phyloP scores from a whole-genome alignment of 2,888 invertebrate genomes.

The Acanthosoma haemorrhoidale region DNA sequence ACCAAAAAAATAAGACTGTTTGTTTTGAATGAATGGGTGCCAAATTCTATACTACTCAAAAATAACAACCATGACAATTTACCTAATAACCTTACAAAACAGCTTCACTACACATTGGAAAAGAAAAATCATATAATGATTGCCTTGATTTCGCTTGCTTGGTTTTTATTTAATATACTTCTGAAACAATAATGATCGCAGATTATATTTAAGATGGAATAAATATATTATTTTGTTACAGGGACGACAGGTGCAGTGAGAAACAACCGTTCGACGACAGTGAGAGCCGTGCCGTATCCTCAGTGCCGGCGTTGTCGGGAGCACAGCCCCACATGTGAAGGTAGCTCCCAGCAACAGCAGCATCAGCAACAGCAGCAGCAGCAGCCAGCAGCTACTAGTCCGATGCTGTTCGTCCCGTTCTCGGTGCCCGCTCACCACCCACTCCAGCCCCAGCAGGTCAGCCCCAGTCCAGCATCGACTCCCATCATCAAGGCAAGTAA shows the following conservation, averaged over 20 bases:
- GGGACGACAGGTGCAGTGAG: slow-evolving; percentile 33
- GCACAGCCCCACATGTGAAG: slow-evolving; percentile 27
- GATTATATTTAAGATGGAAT: no score
- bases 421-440: slow-evolving; percentile 33
- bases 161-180: no score
- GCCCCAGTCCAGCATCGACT: slow-evolving; percentile 35
- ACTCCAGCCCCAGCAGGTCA: slow-evolving; percentile 32
- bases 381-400: slow-evolving; percentile 18
- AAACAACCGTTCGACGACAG: slow-evolving; percentile 42
- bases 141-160: no score
- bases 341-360: background rate
- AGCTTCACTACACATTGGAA: no score
- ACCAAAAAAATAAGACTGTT: no score
- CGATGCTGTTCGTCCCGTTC: slow-evolving; percentile 38
- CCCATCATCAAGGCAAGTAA: slow-evolving; percentile 36
- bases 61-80: no score
- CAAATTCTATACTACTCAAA: no score
- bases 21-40: no score
- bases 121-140: no score
- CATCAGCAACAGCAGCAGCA: background rate
- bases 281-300: slow-evolving; percentile 43
- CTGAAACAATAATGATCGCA: no score
- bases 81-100: no score
- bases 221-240: no score
- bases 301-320: slow-evolving; percentile 27